Evolutionary conservation across 2,113 vertebrate species (phyloP).

Genomic region (Mungos mungo): DNA sequence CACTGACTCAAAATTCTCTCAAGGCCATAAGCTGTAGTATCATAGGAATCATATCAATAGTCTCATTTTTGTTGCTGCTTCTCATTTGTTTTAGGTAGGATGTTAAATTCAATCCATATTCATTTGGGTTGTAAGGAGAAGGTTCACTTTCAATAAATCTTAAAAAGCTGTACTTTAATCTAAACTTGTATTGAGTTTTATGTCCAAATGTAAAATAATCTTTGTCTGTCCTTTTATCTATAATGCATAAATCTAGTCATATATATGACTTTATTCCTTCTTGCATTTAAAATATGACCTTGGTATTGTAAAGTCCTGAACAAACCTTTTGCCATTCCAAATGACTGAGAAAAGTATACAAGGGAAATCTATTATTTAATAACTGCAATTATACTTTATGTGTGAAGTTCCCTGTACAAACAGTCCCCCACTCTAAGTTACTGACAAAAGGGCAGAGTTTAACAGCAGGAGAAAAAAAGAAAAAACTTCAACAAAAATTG

Average conservation of each 20-base stretch:
- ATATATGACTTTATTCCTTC: background rate
- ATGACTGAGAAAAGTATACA: background rate
- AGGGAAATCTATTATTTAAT: slow-evolving; percentile 34
- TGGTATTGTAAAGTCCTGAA: background rate
- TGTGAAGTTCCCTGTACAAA: background rate
- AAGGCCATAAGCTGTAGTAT: background rate
- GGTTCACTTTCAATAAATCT: background rate
- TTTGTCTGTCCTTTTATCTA: background rate
- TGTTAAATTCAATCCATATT: background rate
- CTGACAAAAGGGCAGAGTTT: background rate
- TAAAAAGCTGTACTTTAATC: background rate
- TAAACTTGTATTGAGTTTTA: background rate
- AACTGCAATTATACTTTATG: slow-evolving; percentile 26
- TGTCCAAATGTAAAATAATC: background rate
- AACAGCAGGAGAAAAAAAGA: background rate
- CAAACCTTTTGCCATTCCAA: slow-evolving; percentile 37
- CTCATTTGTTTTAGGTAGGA: background rate
- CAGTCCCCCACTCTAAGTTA: slow-evolving; percentile 28
- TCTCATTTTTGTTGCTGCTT: background rate
- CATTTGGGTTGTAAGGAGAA: background rate
- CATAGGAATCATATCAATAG: rapidly evolving
- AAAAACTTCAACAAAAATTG: background rate
- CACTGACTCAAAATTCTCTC: background rate
- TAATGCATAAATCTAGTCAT: background rate
- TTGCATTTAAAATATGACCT: slow-evolving; percentile 14